Evolutionary conservation across 2,113 vertebrate species (phyloP).

Genomic region (Sardina pilchardus): DNA sequence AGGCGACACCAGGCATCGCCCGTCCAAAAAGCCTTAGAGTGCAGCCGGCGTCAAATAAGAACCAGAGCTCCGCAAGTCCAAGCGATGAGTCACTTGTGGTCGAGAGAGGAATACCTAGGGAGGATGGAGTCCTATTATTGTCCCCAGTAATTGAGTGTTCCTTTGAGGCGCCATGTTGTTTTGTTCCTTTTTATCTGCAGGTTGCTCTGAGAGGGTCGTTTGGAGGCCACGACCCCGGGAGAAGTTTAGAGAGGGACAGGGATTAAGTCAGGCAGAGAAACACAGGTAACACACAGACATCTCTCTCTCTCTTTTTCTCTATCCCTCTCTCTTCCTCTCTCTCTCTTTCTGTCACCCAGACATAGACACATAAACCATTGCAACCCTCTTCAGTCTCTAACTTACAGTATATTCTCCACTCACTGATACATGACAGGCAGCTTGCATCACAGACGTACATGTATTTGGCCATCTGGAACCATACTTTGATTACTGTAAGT

Average conservation of each 20-base stretch:
- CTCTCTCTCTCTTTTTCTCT: not conserved
- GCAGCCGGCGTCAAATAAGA: not conserved
- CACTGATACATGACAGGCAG: no score
- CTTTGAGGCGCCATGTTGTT: not conserved
- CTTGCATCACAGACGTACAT: no score
- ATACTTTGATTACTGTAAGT: no score
- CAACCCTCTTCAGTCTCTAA: not conserved
- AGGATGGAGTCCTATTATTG: not conserved
- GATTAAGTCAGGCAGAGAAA: not conserved
- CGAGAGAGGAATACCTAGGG: not conserved
- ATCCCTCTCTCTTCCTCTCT: conserved; percentile 2
- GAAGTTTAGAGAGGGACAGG: not conserved
- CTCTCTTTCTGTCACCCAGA: not conserved
- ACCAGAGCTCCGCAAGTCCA: not conserved
- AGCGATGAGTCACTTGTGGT: not conserved
- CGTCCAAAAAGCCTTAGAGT: not conserved
- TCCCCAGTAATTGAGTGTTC: not conserved
- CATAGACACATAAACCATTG: not conserved
- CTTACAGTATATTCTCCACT: not conserved
- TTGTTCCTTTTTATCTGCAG: not conserved
- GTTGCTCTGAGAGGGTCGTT: conserved; percentile 48
- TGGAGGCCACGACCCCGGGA: not conserved
- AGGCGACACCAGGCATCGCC: not conserved
- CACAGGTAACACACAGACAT: not conserved
- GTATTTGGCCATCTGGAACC: no score